Evolutionary conservation across 2,888 invertebrate genomes (phyloP).

Genomic region (Ectemnius continuus): DNA sequence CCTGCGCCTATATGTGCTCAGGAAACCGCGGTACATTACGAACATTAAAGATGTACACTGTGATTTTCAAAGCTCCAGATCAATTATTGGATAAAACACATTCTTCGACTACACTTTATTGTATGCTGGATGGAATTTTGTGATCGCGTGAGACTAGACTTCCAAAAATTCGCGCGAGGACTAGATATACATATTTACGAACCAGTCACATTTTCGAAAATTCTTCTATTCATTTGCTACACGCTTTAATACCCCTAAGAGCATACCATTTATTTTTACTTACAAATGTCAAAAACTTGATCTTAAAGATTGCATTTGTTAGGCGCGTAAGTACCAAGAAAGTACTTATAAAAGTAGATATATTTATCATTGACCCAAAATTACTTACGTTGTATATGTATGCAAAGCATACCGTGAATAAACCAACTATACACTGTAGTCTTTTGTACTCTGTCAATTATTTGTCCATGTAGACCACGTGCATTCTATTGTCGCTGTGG

Average conservation of each 20-base stretch:
- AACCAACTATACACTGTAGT: too few relatives aligned
- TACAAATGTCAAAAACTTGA: not conserved
- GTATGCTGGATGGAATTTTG: not conserved
- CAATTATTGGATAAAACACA: slow-evolving; percentile 37
- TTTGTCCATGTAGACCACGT: not conserved
- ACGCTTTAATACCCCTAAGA: too few relatives aligned
- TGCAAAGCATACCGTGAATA: too few relatives aligned
- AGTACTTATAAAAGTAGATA: not conserved
- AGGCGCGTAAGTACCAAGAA: not conserved
- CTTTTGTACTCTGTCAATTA: too few relatives aligned
- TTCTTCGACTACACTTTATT: slow-evolving; percentile 22
- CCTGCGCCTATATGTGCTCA: slow-evolving; percentile 20
- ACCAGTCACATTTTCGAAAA: too few relatives aligned
- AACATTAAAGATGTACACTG: slow-evolving; percentile 27
- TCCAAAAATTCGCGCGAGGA: not conserved
- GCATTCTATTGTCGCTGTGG: slow-evolving; percentile 7
- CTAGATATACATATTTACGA: not conserved
- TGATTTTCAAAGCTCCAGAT: slow-evolving; percentile 31
- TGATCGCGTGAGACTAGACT: not conserved
- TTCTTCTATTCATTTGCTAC: too few relatives aligned
- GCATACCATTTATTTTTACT: too few relatives aligned
- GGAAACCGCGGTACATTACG: slow-evolving; percentile 14
- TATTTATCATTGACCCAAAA: slow-evolving; percentile 3
- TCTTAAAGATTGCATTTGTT: not conserved
- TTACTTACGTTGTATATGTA: not conserved